A percentile compares a stretch with the other conserved stretches of the same genome.
These are phyloP conservation scores for Patiria miniata DNA, from an alignment of 35 echinoderm and acorn worm genomes.

Conservation along the genomic window DNA sequence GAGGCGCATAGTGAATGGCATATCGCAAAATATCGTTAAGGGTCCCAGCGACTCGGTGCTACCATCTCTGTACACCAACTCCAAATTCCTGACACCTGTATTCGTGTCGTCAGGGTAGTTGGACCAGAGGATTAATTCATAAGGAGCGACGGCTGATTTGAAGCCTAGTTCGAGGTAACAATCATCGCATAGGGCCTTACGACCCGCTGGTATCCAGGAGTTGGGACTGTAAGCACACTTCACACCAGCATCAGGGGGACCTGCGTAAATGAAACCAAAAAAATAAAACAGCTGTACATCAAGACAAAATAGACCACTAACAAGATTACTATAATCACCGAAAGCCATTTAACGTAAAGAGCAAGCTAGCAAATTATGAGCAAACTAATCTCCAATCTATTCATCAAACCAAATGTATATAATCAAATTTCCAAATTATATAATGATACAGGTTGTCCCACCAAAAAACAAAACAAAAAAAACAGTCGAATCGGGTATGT, in stretches of 20 bases:
- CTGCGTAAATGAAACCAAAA: constrained; percentile 30
- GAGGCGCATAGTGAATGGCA: constrained; percentile 69
- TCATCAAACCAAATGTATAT: too few relatives aligned
- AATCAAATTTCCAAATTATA: too few relatives aligned
- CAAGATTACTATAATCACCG: too few relatives aligned
- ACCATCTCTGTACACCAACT: constrained; percentile 42
- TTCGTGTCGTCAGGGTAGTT: constrained; percentile 36
- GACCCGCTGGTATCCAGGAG: constrained; percentile 26
- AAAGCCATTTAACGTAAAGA: too few relatives aligned
- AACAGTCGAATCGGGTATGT: too few relatives aligned
- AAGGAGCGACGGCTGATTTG: constrained; percentile 42
- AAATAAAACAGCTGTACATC: too few relatives aligned
- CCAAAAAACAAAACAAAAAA: too few relatives aligned
- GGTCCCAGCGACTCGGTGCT: constrained; percentile 43
- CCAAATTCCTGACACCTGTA: constrained; percentile 24
- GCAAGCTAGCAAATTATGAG: too few relatives aligned
- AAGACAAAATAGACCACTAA: too few relatives aligned
- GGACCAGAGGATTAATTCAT: constrained; percentile 72
- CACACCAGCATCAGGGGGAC: constrained; percentile 79
- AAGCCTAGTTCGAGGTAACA: constrained; percentile 82
- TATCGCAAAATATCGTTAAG: constrained; percentile 75
- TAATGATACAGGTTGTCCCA: too few relatives aligned
- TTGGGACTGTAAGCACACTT: constrained; percentile 41
- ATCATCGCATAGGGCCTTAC: constrained; percentile 18
- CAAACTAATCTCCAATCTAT: too few relatives aligned